Evolutionary conservation across 2,888 invertebrate species (phyloP), one percentile per base, ranked within the genome.

Genomic region (Clivina fossor): DNA sequence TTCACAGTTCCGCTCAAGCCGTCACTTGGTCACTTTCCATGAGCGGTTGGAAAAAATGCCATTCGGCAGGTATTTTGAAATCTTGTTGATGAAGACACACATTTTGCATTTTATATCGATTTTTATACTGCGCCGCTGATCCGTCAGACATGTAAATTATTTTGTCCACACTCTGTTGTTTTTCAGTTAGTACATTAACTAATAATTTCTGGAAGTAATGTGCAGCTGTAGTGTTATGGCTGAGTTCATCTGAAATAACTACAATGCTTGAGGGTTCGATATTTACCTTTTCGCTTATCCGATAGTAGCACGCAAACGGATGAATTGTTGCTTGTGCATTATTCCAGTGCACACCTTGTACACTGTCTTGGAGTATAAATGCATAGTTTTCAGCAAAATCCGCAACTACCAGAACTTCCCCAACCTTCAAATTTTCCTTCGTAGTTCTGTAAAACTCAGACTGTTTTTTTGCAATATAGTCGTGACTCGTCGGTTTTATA

Each of bases 371-470:
- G 2, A 62, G 24, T 8, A 63, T 58, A 40, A 62, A 64, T 1
- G 35, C 46, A 51, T 63, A 65, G 54, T 65, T 65, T 56, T 63
- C 62, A 8, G 63, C 56, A 57, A 62, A 66, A 51, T 65, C 63
- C 24, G 59, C 56, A 16, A 58, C 32, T 2, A 58, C 59, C 7
- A 62, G 1, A 40, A 54, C 47, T 41, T 61, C 59, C 5, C 49
- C 49, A 18, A 30, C 19, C 9, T 8, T 5, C 19, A 64, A 9
- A 13, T 44, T 40, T 8, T 63, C 56, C 56, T 62, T 63, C n/a
- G 49, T 11, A 4, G n/a, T 8, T 33, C 51, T 56, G 19, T 56
- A 28, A 46, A 48, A 64, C 11, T 24, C 33, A 2, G 60, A 32
- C 41, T 64, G 63, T 26, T 62, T 30, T 40, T 58, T 57, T 0